A percentile compares a stretch with the other conserved stretches of the same genome.
Evolutionary conservation across 2,113 vertebrate species (phyloP).

Genomic region (Malaclemys terrapin): DNA sequence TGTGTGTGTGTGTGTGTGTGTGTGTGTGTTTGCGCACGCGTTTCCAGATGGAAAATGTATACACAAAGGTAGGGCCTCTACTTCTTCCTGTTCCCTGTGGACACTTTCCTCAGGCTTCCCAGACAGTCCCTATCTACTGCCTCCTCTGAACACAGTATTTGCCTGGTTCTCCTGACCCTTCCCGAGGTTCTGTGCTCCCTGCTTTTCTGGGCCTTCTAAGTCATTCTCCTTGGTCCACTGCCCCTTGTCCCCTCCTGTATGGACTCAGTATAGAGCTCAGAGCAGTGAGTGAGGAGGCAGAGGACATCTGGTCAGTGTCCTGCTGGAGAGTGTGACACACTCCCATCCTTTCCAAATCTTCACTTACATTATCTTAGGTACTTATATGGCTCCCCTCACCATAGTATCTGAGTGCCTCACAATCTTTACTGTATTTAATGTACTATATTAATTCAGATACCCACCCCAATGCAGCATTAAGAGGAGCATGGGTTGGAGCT

Average conservation of each 20-base stretch:
- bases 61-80: background rate
- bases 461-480: background rate
- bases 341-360: background rate
- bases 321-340: background rate
- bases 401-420: background rate
- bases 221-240: background rate
- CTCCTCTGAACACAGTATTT: slow-evolving; percentile 9
- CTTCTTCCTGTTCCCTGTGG: background rate
- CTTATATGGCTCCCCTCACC: background rate
- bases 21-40: too few relatives aligned
- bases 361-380: background rate
- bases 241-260: background rate
- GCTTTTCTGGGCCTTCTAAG: background rate
- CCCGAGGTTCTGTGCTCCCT: background rate
- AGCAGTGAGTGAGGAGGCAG: background rate
- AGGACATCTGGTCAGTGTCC: background rate
- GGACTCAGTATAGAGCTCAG: background rate
- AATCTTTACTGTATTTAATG: accelerated
- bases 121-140: background rate
- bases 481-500: background rate
- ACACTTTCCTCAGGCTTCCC: background rate
- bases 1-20: too few relatives aligned
- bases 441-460: slow-evolving; percentile 1
- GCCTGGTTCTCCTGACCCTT: background rate
- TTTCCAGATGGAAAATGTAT: background rate